Conservation (phyloP, 2,113 vertebrate genomes). For the Elephas maximus region DNA sequence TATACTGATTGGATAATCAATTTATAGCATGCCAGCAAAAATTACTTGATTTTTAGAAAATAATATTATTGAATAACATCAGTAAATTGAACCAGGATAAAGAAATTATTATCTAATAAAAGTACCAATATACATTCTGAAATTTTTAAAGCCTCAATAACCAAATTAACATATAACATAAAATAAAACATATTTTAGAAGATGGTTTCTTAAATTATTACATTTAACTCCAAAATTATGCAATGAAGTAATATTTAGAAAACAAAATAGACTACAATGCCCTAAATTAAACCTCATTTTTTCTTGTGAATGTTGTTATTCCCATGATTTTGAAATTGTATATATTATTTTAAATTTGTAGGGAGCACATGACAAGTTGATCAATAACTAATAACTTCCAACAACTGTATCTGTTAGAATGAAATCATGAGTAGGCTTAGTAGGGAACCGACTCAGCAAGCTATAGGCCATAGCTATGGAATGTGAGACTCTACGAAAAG, state of each 20-base stretch:
- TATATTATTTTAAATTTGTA: conserved; percentile 73
- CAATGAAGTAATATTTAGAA: not conserved
- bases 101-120: not conserved
- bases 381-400: conserved; percentile 86
- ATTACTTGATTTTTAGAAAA: not conserved
- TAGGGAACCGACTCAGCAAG: conserved; percentile 82
- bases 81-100: not conserved
- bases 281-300: not conserved
- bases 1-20: not conserved
- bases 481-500: conserved; percentile 77
- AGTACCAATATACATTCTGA: not conserved
- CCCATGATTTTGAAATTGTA: conserved; percentile 75
- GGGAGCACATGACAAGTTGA: conserved; percentile 84
- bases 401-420: conserved; percentile 88
- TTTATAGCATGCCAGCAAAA: not conserved
- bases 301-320: conserved; percentile 81
- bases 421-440: conserved; percentile 84
- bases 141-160: not conserved
- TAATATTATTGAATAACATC: not conserved
- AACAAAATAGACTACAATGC: conserved; percentile 65
- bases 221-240: not conserved
- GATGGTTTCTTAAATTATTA: not conserved
- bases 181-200: not conserved
- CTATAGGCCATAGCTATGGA: conserved; percentile 81
- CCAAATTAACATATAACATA: not conserved